phyloP scores from a whole-genome alignment of 2,888 invertebrate genomes.

The Oscheius sp. region DNA sequence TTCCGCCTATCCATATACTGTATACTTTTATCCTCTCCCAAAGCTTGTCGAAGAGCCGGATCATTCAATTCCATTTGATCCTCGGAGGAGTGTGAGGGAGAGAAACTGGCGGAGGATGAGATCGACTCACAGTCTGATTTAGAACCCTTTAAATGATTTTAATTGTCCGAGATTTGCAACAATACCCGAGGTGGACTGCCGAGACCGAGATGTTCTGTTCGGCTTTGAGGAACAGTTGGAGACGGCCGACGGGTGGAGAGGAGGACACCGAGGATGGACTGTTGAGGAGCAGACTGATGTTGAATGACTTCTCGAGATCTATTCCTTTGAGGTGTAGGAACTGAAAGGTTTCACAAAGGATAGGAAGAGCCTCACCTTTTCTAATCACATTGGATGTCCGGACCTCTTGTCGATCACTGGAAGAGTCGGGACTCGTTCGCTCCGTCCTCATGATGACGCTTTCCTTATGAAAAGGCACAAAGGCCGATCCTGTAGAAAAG shows the following conservation, averaged over 20 bases:
- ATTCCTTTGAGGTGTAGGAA: background rate
- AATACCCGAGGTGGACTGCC: slow-evolving; percentile 45
- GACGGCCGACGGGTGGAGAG: slow-evolving; percentile 54
- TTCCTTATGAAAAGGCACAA: slow-evolving; percentile 33
- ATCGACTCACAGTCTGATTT: slow-evolving; percentile 54
- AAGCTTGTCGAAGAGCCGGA: slow-evolving; percentile 2
- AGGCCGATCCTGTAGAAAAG: slow-evolving; percentile 47
- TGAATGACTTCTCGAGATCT: background rate
- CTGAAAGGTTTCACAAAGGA: background rate
- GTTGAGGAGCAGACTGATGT: slow-evolving; percentile 14
- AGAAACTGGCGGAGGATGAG: slow-evolving; percentile 51
- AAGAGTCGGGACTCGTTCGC: slow-evolving; percentile 51
- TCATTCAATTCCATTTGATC: slow-evolving; percentile 26
- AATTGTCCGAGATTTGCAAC: background rate
- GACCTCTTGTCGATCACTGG: slow-evolving; percentile 34
- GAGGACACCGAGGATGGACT: slow-evolving; percentile 42
- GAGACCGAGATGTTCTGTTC: slow-evolving; percentile 64
- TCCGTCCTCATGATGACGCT: slow-evolving; percentile 46
- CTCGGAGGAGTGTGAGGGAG: slow-evolving; percentile 54
- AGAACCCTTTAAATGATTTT: slow-evolving; percentile 28
- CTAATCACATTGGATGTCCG: slow-evolving; percentile 15
- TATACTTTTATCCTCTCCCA: background rate
- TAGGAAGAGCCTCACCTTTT: background rate
- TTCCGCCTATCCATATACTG: slow-evolving; percentile 72
- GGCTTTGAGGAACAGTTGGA: slow-evolving; percentile 64